Evolutionary conservation across 2,797 vertebrate species (phyloP), one percentile per base, ranked within the genome.

Genomic region (Thamnophis elegans): DNA sequence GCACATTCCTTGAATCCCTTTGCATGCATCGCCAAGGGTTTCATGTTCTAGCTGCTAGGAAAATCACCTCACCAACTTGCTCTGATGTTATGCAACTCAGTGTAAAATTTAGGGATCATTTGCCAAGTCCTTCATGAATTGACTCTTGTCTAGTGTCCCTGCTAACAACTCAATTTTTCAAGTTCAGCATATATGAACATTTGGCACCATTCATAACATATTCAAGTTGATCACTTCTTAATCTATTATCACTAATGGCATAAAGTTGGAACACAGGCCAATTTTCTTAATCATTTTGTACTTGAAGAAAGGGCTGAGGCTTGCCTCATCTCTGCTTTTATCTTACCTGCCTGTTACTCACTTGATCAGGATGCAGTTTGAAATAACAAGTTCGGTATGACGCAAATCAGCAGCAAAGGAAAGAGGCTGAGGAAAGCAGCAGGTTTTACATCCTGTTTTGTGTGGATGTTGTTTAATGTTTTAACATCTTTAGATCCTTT

Each of bases 201-300:
- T 92, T 92, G 65, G 90, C 92, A 87, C 9, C 54, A 87, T 85
- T 20, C 58, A 28, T 85, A 60, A 86, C 32, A 90, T 60, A 47
- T 68, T 53, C 65, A 82, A 78, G 12, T 89, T 60, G 51, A 20
- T 85, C 89, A 86, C 51, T 92, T 85, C 51, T 92, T 85, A 90
- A 90, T 86, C 92, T 68, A 68, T 92, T 68, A 58, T 86, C 78
- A 47, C 42, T 47, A 25, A 47, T 47, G 20, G 36, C 36, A 47
- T 47, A 22, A 58, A 85, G 42, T 25, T 85, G 73, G 51, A 56
- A 78, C n/a, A 62, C 26, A 6, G 2, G 47, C 56, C 53, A 85
- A 32, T 28, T 89, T 92, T 53, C 53, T n/a, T 25, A 85, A 36
- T 92, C 54, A 73, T 58, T 68, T 86, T 87, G 26, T 90, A 68